Percentiles rank a stretch among this genome's conserved stretches.
Evolutionary conservation across 2,888 invertebrate genomes (phyloP).

Genomic region (Drosophila ustulata): DNA sequence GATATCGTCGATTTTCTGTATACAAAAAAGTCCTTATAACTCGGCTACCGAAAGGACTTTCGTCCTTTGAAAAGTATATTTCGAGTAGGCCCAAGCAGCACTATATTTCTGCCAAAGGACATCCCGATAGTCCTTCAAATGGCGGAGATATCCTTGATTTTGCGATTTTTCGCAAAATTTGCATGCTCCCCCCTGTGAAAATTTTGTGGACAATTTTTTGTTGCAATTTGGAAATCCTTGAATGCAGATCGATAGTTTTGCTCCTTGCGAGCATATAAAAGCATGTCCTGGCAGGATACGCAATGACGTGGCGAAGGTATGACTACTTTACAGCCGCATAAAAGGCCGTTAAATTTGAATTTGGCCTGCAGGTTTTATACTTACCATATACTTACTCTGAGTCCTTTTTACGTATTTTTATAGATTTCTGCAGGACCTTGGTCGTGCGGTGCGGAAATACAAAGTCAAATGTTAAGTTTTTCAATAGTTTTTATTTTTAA

Average conservation of each 20-base stretch:
- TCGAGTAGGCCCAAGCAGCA: no score
- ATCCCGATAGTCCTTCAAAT: not conserved
- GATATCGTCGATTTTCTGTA: not conserved
- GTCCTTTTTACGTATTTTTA: not conserved
- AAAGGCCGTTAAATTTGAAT: no score
- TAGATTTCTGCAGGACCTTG: not conserved
- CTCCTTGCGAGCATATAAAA: no score
- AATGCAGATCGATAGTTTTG: no score
- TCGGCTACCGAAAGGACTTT: not conserved
- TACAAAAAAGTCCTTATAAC: not conserved
- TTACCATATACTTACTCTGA: not conserved
- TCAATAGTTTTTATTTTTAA: conserved; percentile 67
- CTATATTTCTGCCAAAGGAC: not conserved
- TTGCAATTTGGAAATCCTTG: no score
- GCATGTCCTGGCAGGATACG: no score
- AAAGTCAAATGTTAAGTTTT: conserved; percentile 29
- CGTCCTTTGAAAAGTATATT: not conserved
- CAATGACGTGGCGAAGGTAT: no score
- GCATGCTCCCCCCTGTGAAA: not conserved
- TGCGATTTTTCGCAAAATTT: not conserved
- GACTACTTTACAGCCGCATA: no score
- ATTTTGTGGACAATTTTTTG: no score
- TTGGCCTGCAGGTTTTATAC: not conserved
- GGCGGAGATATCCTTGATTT: not conserved
- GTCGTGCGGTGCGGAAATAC: not conserved